Evolutionary conservation across 2,113 vertebrate species (phyloP).

Genomic region (Lepisosteus oculatus): DNA sequence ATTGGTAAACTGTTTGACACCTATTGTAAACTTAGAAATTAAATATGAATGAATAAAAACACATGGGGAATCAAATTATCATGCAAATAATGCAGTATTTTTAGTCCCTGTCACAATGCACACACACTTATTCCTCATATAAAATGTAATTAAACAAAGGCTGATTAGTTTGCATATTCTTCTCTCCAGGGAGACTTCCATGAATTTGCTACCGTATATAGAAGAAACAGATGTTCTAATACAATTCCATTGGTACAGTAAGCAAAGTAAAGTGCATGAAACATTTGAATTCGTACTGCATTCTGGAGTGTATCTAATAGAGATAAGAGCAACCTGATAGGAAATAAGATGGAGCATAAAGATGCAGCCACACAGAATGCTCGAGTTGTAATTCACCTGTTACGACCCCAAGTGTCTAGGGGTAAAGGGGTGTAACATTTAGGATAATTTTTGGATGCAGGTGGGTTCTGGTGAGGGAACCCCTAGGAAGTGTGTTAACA

Average conservation of each 20-base stretch:
- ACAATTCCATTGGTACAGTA: neutral
- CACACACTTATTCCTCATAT: constrained; percentile 6
- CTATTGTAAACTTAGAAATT: neutral
- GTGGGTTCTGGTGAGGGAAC: too few relatives aligned
- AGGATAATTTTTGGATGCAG: too few relatives aligned
- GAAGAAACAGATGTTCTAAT: neutral
- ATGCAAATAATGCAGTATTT: constrained; percentile 8
- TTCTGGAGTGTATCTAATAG: neutral
- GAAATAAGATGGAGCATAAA: neutral
- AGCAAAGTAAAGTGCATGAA: neutral
- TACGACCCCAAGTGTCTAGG: too few relatives aligned
- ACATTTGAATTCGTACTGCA: neutral
- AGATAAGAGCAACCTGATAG: neutral
- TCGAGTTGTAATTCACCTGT: too few relatives aligned
- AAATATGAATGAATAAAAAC: neutral
- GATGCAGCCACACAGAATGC: too few relatives aligned
- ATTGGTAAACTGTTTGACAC: neutral
- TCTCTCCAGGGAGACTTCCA: constrained; percentile 11
- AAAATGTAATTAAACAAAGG: constrained; percentile 4
- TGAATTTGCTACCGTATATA: neutral
- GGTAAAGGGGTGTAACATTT: too few relatives aligned
- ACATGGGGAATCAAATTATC: neutral
- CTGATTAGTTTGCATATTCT: neutral
- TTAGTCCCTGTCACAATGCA: constrained; percentile 3
- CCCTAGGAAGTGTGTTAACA: too few relatives aligned